These are phyloP conservation scores for Stomorhina lunata DNA, from an alignment of 2,888 invertebrate genomes.

Conservation along the genomic window DNA sequence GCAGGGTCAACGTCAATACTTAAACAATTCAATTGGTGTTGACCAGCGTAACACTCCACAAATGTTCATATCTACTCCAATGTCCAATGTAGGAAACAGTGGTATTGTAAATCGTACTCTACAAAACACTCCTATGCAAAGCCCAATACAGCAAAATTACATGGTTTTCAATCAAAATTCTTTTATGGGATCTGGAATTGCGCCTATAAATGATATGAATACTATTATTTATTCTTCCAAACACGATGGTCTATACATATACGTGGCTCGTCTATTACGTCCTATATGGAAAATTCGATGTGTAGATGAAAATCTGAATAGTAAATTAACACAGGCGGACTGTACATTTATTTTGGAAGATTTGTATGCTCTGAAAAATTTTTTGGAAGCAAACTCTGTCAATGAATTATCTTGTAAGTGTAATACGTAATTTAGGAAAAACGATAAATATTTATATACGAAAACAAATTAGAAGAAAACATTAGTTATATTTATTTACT, in stretches of 20 bases:
- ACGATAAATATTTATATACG: too few relatives aligned
- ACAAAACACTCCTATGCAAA: conserved; percentile 72
- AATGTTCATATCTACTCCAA: conserved; percentile 79
- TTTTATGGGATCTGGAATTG: conserved; percentile 54
- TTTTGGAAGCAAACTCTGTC: conserved; percentile 86
- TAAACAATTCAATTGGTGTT: conserved; percentile 52
- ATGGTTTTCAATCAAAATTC: conserved; percentile 47
- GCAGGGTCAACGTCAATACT: background rate
- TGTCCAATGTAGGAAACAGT: conserved; percentile 68
- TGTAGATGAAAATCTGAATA: conserved; percentile 85
- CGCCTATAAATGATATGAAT: conserved; percentile 71
- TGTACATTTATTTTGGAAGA: conserved; percentile 87
- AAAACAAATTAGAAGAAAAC: too few relatives aligned
- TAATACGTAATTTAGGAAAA: too few relatives aligned
- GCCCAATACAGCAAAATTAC: conserved; percentile 77
- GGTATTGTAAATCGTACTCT: conserved; percentile 67
- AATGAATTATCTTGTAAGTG: conserved; percentile 76
- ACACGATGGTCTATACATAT: conserved; percentile 96
- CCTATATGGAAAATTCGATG: conserved; percentile 93
- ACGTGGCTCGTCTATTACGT: conserved; percentile 91
- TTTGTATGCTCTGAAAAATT: conserved; percentile 87
- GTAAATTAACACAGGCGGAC: conserved; percentile 85
- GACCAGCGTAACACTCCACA: conserved; percentile 70
- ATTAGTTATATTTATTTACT: too few relatives aligned
- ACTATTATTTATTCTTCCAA: conserved; percentile 86